These are phyloP conservation scores for Colossoma macropomum DNA, from an alignment of 2,113 vertebrate species.

Conservation along the genomic window DNA sequence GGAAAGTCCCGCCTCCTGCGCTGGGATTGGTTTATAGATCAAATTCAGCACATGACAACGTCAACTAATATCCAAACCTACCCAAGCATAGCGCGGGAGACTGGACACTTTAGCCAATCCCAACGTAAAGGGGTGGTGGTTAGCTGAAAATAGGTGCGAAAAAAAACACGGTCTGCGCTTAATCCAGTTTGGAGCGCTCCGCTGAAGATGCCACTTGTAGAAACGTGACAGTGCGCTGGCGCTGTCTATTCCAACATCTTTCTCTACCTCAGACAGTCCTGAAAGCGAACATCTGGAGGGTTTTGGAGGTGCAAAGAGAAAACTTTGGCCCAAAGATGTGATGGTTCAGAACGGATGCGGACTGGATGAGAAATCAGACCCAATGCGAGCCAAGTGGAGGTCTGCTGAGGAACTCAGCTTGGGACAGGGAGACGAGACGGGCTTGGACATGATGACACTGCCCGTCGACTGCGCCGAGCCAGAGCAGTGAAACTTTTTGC, in stretches of 20 bases:
- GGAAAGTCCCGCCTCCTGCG: not conserved
- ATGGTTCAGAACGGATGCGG: not conserved
- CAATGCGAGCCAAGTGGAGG: not conserved
- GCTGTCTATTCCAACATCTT: slow-evolving; percentile 29
- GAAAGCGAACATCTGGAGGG: not conserved
- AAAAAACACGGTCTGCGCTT: slow-evolving; percentile 48
- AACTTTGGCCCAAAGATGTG: not conserved
- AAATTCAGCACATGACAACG: not conserved
- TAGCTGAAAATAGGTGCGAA: not conserved
- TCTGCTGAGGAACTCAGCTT: slow-evolving; percentile 2
- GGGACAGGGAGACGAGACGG: slow-evolving; percentile 10
- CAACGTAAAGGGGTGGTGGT: not conserved
- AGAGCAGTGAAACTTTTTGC: slow-evolving; percentile 63
- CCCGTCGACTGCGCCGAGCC: slow-evolving; percentile 35
- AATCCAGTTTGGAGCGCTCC: slow-evolving; percentile 59
- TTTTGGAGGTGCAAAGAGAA: not conserved
- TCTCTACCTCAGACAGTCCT: slow-evolving; percentile 40
- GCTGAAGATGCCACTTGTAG: slow-evolving; percentile 63
- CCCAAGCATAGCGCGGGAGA: not conserved
- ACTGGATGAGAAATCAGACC: not conserved
- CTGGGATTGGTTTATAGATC: not conserved
- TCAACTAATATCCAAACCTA: not conserved
- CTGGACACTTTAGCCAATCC: not conserved
- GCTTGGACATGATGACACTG: slow-evolving; percentile 1
- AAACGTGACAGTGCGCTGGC: slow-evolving; percentile 34